Percentiles rank a stretch among this genome's conserved stretches.
These are phyloP conservation scores for Ariopsis seemanni DNA, from an alignment of 2,113 vertebrate species.

Conservation along the genomic window DNA sequence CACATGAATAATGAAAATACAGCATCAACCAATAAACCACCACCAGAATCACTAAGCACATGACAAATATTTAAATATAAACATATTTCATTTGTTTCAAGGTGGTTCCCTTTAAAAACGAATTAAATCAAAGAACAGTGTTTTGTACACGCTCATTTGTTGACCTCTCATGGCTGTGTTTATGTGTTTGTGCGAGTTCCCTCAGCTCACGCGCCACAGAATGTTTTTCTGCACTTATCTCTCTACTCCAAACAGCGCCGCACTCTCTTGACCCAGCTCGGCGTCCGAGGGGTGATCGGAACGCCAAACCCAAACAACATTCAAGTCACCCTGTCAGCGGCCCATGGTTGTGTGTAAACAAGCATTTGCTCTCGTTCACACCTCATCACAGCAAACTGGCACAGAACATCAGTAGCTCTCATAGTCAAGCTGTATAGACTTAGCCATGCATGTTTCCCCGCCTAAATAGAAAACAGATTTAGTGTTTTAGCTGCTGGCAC, in stretches of 20 bases:
- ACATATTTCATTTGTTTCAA: background rate
- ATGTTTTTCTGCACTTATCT: constrained; percentile 56
- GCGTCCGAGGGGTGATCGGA: constrained; percentile 42
- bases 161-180: constrained; percentile 10
- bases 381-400: constrained; percentile 47
- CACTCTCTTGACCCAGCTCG: constrained; percentile 50
- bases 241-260: constrained; percentile 51
- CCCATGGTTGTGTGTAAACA: constrained; percentile 54
- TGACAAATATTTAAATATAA: background rate
- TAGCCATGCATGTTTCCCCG: constrained; percentile 18
- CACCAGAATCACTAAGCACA: background rate
- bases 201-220: constrained; percentile 38
- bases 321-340: constrained; percentile 42
- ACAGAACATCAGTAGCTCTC: background rate
- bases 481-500: constrained; percentile 35
- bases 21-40: background rate
- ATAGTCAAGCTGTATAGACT: constrained; percentile 11
- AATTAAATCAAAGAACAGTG: background rate
- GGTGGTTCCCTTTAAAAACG: background rate
- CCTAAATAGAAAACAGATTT: constrained; percentile 42
- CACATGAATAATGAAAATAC: background rate
- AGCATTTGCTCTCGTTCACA: constrained; percentile 52
- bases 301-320: constrained; percentile 57
- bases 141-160: background rate
- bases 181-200: constrained; percentile 41